Conservation (phyloP, 2,888 invertebrate species). For the Drymonia ruficornis region DNA sequence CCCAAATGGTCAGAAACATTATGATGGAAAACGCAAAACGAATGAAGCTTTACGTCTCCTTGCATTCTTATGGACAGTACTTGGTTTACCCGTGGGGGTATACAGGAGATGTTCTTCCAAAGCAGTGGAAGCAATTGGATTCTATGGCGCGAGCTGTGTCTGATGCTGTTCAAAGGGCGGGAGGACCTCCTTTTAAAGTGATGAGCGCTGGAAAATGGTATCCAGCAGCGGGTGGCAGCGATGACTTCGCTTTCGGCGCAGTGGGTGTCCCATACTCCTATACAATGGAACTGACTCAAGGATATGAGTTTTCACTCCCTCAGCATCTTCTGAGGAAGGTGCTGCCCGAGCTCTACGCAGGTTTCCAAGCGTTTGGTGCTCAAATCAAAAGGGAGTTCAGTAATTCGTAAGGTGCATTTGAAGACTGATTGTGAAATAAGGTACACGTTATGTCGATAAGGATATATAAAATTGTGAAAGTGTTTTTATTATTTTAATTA, state of each 20-base stretch:
- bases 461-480: slow-evolving; percentile 18
- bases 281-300: slow-evolving; percentile 86
- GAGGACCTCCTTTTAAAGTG: slow-evolving; percentile 74
- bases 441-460: slow-evolving; percentile 17
- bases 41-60: slow-evolving; percentile 87
- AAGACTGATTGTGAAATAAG: slow-evolving; percentile 34
- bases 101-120: slow-evolving; percentile 75
- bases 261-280: slow-evolving; percentile 83
- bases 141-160: slow-evolving; percentile 68
- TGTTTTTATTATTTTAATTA: slow-evolving; percentile 33
- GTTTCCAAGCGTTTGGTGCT: slow-evolving; percentile 61
- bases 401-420: neutral
- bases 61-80: slow-evolving; percentile 89
- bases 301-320: slow-evolving; percentile 88
- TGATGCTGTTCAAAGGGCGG: slow-evolving; percentile 64
- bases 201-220: slow-evolving; percentile 84
- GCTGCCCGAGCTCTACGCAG: slow-evolving; percentile 70
- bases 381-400: slow-evolving; percentile 64
- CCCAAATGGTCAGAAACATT: slow-evolving; percentile 78
- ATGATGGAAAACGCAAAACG: slow-evolving; percentile 74
- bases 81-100: slow-evolving; percentile 88
- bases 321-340: slow-evolving; percentile 54
- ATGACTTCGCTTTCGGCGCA: slow-evolving; percentile 85
- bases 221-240: slow-evolving; percentile 86
- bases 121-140: slow-evolving; percentile 75